Conservation (phyloP, 2,113 vertebrate species). For the Callaeas wilsoni region DNA sequence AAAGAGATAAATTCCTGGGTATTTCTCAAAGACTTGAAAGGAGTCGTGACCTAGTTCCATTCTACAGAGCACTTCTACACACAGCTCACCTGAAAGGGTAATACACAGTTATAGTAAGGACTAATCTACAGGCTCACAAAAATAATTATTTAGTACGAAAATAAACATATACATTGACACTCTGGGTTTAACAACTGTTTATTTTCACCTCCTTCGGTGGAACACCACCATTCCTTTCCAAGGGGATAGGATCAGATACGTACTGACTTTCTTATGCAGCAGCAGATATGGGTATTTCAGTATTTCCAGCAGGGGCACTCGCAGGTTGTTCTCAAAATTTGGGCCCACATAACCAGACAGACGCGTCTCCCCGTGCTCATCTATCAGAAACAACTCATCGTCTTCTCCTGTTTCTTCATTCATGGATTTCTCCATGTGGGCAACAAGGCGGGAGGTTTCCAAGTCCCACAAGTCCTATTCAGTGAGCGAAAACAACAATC, state of each 20-base stretch:
- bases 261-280: constrained; percentile 75
- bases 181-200: not conserved
- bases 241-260: not conserved
- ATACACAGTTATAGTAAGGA: not conserved
- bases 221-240: not conserved
- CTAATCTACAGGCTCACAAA: not conserved
- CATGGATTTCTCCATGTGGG: constrained; percentile 71
- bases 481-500: not conserved
- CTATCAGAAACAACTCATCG: constrained; percentile 76
- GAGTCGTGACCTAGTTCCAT: constrained; percentile 76
- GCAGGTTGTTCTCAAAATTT: constrained; percentile 76
- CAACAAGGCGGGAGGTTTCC: constrained; percentile 78
- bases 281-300: constrained; percentile 83
- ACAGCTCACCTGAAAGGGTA: constrained; percentile 74
- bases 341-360: constrained; percentile 65
- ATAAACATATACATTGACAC: not conserved
- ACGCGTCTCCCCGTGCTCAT: constrained; percentile 67
- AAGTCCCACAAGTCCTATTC: constrained; percentile 75
- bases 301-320: constrained; percentile 80
- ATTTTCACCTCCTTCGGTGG: not conserved
- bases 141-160: not conserved
- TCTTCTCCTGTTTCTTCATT: constrained; percentile 63
- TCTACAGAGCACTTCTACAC: constrained; percentile 76
- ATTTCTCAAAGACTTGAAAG: constrained; percentile 80
- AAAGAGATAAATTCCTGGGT: constrained; percentile 83